Conservation (phyloP, 1,140 invertebrate genomes). For the Drosophila ambigua region DNA sequence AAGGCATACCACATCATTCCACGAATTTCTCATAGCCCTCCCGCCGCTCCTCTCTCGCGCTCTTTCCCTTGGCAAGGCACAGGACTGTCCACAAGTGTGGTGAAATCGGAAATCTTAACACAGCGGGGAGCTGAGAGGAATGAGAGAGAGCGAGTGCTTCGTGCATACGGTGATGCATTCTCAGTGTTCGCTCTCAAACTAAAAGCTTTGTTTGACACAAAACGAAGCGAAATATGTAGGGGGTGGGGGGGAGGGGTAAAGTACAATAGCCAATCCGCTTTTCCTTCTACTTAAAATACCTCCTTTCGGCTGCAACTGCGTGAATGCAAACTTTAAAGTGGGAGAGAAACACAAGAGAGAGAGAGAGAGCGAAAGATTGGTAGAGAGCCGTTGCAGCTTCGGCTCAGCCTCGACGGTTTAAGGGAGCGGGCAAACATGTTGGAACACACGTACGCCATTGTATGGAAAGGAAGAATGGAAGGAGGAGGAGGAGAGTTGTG, state of each 20-base stretch:
- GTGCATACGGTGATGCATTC: too few species aligned
- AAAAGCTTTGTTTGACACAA: too few species aligned
- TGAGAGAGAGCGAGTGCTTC: too few species aligned
- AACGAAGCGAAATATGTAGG: too few species aligned
- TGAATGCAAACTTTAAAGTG: background rate
- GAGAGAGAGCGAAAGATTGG: too few species aligned
- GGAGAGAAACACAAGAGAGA: background rate
- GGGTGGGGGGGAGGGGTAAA: background rate
- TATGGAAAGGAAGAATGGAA: background rate
- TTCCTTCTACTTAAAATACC: too few species aligned
- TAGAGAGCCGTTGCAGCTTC: background rate
- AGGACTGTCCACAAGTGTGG: constrained; percentile 13
- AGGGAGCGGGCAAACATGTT: constrained; percentile 27
- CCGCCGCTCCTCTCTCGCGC: background rate
- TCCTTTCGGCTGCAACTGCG: too few species aligned
- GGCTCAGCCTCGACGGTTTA: constrained; percentile 11
- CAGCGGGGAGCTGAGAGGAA: too few species aligned
- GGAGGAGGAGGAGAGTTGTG: background rate
- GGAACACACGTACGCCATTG: constrained; percentile 51
- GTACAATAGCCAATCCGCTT: too few species aligned
- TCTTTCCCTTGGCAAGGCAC: background rate
- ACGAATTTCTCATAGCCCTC: too few species aligned
- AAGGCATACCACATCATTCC: constrained; percentile 12
- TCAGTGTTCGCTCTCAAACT: too few species aligned
- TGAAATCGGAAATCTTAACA: constrained; percentile 29